These are phyloP conservation scores for Macrobrachium rosenbergii DNA, from an alignment of 1,140 invertebrate species.

Conservation along the genomic window DNA sequence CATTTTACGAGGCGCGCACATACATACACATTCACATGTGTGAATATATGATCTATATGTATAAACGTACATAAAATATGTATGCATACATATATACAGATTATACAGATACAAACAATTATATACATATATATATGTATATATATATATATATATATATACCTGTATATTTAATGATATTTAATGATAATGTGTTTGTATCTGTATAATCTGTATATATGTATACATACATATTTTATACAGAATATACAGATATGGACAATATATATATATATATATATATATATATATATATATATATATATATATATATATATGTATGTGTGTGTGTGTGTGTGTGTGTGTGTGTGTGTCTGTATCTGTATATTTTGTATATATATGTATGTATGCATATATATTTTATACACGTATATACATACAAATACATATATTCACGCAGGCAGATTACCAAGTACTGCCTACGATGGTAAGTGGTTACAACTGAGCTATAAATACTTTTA, in stretches of 20 bases:
- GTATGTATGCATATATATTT: background rate
- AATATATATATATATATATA: no score
- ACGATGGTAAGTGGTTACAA: no score
- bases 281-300: constrained; percentile 22
- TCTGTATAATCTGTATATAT: constrained; percentile 2
- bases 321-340: constrained; percentile 7
- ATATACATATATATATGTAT: constrained; percentile 2
- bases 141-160: constrained; percentile 19
- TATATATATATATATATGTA: constrained; percentile 7
- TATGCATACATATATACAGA: constrained; percentile 4
- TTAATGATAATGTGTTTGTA: background rate
- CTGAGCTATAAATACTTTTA: no score
- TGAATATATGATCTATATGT: no score
- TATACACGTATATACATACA: no score
- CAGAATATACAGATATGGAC: no score
- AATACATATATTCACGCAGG: no score
- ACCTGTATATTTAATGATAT: background rate
- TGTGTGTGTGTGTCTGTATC: background rate
- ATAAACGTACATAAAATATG: background rate
- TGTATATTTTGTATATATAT: constrained; percentile 7
- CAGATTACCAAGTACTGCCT: no score
- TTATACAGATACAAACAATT: constrained; percentile 2
- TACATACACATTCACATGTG: no score
- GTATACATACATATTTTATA: background rate
- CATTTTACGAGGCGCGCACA: no score